phyloP scores from a whole-genome alignment of 2,797 vertebrate species.

The Falco rusticolus region DNA sequence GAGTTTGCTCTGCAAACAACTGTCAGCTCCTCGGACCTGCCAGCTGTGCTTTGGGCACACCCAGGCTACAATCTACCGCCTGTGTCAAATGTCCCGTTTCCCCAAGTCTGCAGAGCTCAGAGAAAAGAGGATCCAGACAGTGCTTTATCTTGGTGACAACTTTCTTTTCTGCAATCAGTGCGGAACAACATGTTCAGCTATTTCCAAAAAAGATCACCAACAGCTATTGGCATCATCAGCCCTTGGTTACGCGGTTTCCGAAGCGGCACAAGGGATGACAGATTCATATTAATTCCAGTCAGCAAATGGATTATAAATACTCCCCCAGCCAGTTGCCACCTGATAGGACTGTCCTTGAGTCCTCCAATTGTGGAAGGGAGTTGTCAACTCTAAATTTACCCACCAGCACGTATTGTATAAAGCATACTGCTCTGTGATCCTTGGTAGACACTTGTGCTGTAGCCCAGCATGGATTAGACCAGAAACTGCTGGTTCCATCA shows the following conservation, averaged over 20 bases:
- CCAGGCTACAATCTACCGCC: background rate
- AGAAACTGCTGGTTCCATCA: slow-evolving; percentile 61
- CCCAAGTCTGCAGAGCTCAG: background rate
- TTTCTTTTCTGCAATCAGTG: slow-evolving; percentile 53
- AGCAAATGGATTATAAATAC: slow-evolving; percentile 77
- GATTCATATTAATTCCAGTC: slow-evolving; percentile 76
- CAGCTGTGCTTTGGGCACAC: background rate
- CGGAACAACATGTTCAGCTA: slow-evolving; percentile 43
- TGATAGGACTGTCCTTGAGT: slow-evolving; percentile 69
- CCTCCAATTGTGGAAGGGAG: slow-evolving; percentile 63
- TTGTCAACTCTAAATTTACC: slow-evolving; percentile 76
- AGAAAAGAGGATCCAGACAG: slow-evolving; percentile 10
- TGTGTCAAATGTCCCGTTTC: background rate
- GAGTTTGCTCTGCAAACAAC: background rate
- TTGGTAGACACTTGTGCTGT: slow-evolving; percentile 18
- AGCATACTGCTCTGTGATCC: slow-evolving; percentile 22
- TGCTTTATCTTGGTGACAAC: slow-evolving; percentile 30
- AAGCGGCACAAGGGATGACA: slow-evolving; percentile 66
- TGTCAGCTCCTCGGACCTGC: background rate
- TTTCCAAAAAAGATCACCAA: slow-evolving; percentile 40
- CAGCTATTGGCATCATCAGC: slow-evolving; percentile 27
- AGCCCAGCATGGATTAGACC: slow-evolving; percentile 53
- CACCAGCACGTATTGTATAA: slow-evolving; percentile 37
- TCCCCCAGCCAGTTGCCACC: slow-evolving; percentile 74
- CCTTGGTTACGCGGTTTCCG: background rate